These are phyloP conservation scores for Grammomys dolichurus DNA, from an alignment of 2,113 vertebrate species.

Conservation along the genomic window DNA sequence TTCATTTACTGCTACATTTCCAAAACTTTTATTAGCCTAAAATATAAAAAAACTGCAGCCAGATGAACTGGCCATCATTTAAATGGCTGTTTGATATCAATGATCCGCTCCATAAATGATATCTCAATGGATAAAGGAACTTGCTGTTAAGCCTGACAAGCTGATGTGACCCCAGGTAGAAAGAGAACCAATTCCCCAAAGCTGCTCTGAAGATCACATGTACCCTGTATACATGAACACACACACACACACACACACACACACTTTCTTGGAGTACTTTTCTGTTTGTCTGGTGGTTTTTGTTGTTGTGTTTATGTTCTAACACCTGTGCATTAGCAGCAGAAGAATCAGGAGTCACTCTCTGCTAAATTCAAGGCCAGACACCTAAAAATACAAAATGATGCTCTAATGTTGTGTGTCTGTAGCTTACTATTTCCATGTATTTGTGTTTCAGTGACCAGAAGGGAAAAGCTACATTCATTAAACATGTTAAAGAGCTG, in stretches of 20 bases:
- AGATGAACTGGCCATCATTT: not conserved
- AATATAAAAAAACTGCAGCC: not conserved
- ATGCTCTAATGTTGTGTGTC: rapidly evolving
- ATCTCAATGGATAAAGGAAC: not conserved
- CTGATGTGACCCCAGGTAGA: not conserved
- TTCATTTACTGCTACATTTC: not conserved
- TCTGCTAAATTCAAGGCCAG: not conserved
- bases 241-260: not conserved
- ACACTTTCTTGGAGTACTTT: not conserved
- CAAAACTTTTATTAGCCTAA: not conserved
- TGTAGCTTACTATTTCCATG: not conserved
- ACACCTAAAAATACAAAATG: not conserved
- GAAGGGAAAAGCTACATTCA: not conserved
- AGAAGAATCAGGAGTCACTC: not conserved
- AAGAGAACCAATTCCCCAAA: not conserved
- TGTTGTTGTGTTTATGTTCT: not conserved
- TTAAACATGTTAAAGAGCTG: not conserved
- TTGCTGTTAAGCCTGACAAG: too few species aligned
- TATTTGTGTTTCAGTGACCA: not conserved
- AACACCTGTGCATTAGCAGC: not conserved
- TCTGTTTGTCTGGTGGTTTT: too few species aligned
- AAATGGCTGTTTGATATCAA: not conserved
- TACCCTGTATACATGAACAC: not conserved
- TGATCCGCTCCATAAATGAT: not conserved
- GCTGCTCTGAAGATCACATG: not conserved